Conservation (phyloP, 2,888 invertebrate genomes). For the Phengaris alcon region DNA sequence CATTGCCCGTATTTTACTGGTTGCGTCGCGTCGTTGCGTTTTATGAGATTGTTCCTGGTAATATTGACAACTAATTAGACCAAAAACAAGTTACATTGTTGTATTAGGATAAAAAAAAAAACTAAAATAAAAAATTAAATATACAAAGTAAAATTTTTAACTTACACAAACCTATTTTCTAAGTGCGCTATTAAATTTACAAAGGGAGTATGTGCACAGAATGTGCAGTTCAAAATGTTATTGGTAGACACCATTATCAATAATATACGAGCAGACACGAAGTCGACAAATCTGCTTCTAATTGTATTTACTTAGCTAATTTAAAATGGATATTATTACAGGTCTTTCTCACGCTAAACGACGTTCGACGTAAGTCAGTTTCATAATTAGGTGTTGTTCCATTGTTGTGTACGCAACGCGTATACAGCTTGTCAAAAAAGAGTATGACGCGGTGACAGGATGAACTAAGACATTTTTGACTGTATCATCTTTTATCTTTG, state of each 20-base stretch:
- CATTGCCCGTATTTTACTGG: neutral
- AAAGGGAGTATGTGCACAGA: neutral
- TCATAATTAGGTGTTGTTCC: constrained; percentile 19
- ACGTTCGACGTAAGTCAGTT: constrained; percentile 23
- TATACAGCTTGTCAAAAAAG: too few relatives aligned
- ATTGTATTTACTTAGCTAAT: constrained; percentile 18
- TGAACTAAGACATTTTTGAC: too few relatives aligned
- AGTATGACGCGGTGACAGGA: too few relatives aligned
- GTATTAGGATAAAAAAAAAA: neutral
- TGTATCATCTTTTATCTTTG: too few relatives aligned
- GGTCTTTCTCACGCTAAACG: constrained; percentile 23
- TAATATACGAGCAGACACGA: neutral
- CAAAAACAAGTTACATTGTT: neutral
- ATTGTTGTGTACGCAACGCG: constrained; percentile 6
- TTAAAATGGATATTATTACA: constrained; percentile 18
- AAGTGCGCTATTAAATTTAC: neutral
- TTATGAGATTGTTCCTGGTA: constrained; percentile 1
- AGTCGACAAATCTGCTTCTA: neutral
- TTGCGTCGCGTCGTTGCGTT: constrained; percentile 15
- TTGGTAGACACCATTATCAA: neutral
- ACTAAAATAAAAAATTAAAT: too few relatives aligned
- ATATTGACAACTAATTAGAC: neutral
- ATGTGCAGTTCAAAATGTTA: neutral
- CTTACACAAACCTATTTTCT: neutral
- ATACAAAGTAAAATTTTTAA: too few relatives aligned